These are phyloP conservation scores for Apistogramma diplotaenia DNA, from an alignment of 2,113 vertebrate genomes.

Conservation along the genomic window DNA sequence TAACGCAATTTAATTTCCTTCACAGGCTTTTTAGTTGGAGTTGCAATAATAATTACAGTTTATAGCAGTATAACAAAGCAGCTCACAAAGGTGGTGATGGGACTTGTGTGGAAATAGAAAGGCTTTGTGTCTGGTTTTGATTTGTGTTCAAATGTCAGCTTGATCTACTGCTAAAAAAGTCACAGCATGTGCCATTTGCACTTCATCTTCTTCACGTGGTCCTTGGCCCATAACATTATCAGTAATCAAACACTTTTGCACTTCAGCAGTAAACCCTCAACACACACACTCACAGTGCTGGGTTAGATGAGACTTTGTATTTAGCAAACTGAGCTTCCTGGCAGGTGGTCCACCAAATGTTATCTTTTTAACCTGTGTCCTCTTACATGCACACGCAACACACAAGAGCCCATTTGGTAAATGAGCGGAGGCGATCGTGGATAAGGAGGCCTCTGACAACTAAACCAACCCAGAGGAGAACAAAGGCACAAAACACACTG, in stretches of 20 bases:
- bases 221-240: conserved; percentile 43
- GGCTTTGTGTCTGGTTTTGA: neutral
- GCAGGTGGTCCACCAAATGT: conserved; percentile 73
- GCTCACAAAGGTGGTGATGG: neutral
- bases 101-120: neutral
- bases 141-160: neutral
- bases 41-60: neutral
- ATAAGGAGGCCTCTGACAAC: conserved; percentile 26
- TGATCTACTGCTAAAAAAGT: neutral
- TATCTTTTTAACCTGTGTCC: conserved; percentile 73
- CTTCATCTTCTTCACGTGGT: neutral
- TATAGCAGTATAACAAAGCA: neutral
- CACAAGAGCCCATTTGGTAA: conserved; percentile 18
- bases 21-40: neutral
- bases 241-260: conserved; percentile 65
- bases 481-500: neutral
- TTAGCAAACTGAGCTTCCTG: conserved; percentile 63
- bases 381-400: conserved; percentile 17
- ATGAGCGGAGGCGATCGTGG: conserved; percentile 23
- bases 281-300: conserved; percentile 15
- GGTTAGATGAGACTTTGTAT: conserved; percentile 58
- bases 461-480: conserved; percentile 15
- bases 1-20: neutral
- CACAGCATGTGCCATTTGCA: neutral
- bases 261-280: conserved; percentile 12